These are phyloP conservation scores for Agraylea sexmaculata DNA, from an alignment of 1,140 invertebrate genomes.

Conservation along the genomic window DNA sequence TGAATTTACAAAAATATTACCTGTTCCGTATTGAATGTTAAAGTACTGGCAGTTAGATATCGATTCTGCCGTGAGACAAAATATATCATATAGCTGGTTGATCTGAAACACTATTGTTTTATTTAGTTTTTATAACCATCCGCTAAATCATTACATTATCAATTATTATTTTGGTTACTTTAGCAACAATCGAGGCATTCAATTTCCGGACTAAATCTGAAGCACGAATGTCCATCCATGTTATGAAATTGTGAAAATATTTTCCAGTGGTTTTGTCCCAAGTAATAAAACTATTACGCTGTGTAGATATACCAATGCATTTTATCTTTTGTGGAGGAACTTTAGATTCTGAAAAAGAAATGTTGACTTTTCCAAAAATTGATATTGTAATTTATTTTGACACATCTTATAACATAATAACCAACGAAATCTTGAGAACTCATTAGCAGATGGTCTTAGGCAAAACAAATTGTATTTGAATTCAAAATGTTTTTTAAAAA, in stretches of 20 bases:
- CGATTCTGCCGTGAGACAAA: conserved; percentile 62
- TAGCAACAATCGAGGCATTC: conserved; percentile 73
- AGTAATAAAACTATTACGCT: conserved; percentile 77
- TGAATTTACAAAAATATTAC: conserved; percentile 31
- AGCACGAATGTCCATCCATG: conserved; percentile 89
- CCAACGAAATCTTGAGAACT: conserved; percentile 25
- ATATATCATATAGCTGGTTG: conserved; percentile 56
- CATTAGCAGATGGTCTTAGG: neutral
- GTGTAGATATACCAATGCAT: conserved; percentile 77
- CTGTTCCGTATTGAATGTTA: conserved; percentile 72
- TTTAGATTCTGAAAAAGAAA: conserved; percentile 44
- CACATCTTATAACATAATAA: conserved; percentile 21
- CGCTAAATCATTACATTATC: neutral
- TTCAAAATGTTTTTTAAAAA: no score
- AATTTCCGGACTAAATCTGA: conserved; percentile 66
- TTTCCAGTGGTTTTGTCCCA: conserved; percentile 75
- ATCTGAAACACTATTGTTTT: conserved; percentile 26
- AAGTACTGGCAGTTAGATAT: conserved; percentile 67
- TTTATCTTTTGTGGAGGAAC: conserved; percentile 49
- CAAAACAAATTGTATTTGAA: no score
- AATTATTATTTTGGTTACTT: conserved; percentile 33
- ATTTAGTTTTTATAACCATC: conserved; percentile 1
- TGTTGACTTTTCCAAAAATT: neutral
- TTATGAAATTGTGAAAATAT: conserved; percentile 87
- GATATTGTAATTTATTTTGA: conserved; percentile 16